These are phyloP conservation scores for Aproaerema taeniolella DNA, from an alignment of 2,888 invertebrate genomes.

Conservation along the genomic window DNA sequence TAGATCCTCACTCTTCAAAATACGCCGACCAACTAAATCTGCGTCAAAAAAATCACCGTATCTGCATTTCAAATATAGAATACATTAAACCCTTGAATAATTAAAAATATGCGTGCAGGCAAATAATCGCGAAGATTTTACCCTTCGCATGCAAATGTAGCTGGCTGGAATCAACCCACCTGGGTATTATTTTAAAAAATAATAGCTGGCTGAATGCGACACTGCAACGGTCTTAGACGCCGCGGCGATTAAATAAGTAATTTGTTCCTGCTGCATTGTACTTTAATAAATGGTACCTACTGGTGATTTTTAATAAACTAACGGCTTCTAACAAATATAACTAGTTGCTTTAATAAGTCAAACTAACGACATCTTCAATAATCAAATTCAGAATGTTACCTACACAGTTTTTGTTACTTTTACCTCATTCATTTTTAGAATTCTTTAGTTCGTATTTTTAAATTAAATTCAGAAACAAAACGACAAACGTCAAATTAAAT, in stretches of 20 bases:
- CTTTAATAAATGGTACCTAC: no score
- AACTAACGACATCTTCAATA: no score
- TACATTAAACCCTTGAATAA: conserved; percentile 75
- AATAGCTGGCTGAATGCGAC: conserved; percentile 14
- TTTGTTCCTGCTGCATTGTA: no score
- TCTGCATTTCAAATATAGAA: conserved; percentile 54
- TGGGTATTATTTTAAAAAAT: conserved; percentile 55
- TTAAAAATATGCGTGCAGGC: conserved; percentile 74
- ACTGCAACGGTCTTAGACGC: conserved; percentile 4
- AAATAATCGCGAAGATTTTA: conserved; percentile 72
- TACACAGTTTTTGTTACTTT: no score
- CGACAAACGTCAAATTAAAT: no score
- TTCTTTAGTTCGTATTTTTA: no score
- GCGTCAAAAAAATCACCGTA: conserved; percentile 42
- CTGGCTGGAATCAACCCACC: conserved; percentile 61
- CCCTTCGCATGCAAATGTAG: conserved; percentile 73
- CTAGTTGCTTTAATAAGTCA: no score
- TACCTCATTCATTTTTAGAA: no score
- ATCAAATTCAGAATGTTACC: no score
- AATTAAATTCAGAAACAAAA: no score
- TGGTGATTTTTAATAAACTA: no score
- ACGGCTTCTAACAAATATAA: no score
- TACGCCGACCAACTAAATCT: conserved; percentile 53
- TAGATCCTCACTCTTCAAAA: conserved; percentile 51
- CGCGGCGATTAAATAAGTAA: conserved; percentile 1